Conservation (phyloP, 2,113 vertebrate genomes). For the Oceanodroma tethys region DNA sequence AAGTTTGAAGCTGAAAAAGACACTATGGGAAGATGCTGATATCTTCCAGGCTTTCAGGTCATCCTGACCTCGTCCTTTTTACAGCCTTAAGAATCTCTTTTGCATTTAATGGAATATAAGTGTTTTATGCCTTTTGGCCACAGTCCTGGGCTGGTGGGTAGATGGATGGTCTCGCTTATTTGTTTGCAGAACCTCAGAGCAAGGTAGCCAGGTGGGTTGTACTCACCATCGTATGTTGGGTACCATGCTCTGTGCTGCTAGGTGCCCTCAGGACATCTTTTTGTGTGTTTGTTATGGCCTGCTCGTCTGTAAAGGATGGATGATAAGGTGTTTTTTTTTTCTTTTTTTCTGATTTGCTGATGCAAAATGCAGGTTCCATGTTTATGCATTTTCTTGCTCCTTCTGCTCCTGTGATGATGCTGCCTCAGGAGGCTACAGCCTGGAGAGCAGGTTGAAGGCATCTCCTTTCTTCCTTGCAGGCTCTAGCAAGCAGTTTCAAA, state of each 20-base stretch:
- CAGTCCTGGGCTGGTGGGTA: not conserved
- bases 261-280: not conserved
- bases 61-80: not conserved
- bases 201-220: not conserved
- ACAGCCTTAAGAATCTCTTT: not conserved
- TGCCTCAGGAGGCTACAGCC: not conserved
- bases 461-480: not conserved
- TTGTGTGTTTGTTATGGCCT: not conserved
- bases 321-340: not conserved
- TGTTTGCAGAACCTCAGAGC: not conserved
- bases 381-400: not conserved
- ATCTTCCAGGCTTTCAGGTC: not conserved
- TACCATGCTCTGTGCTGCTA: not conserved
- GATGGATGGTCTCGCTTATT: not conserved
- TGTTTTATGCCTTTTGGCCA: not conserved
- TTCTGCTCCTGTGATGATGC: not conserved
- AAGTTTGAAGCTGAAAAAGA: not conserved
- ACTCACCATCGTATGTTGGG: fast-evolving
- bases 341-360: not conserved
- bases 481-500: not conserved
- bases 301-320: not conserved
- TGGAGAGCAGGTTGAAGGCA: not conserved
- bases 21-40: not conserved
- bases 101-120: not conserved
- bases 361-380: not conserved